Conservation (phyloP, 2,888 invertebrate genomes). For the Eudasyphora cyanicolor region DNA sequence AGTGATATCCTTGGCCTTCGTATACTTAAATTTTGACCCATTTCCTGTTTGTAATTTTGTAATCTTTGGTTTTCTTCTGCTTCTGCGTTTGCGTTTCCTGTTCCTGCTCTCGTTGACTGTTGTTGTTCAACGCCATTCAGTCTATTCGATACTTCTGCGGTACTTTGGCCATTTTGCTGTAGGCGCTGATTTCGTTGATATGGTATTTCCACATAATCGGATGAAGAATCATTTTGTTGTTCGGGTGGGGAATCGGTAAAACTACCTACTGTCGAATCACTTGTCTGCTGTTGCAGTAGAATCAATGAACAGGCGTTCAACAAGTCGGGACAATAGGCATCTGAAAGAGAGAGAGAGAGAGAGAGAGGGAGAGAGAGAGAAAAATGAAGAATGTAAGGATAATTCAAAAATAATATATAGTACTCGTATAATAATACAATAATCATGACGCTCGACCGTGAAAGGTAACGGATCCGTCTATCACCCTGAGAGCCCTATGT, state of each 20-base stretch:
- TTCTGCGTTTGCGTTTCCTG: constrained; percentile 34
- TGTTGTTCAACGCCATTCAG: constrained; percentile 49
- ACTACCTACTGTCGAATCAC: constrained; percentile 75
- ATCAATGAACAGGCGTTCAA: constrained; percentile 78
- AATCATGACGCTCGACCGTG: too few species aligned
- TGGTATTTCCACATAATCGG: constrained; percentile 78
- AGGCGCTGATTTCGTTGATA: constrained; percentile 21
- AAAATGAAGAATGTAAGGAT: background rate
- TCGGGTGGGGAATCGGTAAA: constrained; percentile 73
- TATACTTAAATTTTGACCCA: constrained; percentile 82
- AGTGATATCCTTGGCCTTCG: constrained; percentile 85
- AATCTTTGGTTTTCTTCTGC: constrained; percentile 70
- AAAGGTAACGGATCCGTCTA: too few species aligned
- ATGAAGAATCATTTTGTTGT: constrained; percentile 63
- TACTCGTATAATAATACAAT: too few species aligned
- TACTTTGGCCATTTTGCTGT: constrained; percentile 51
- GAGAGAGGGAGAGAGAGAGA: background rate
- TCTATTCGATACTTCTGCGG: constrained; percentile 61
- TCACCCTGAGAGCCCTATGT: too few species aligned
- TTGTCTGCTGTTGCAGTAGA: constrained; percentile 73
- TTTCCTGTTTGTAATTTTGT: constrained; percentile 71
- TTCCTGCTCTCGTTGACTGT: background rate
- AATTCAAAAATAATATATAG: background rate
- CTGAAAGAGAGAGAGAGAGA: constrained; percentile 65
- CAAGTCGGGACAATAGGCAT: constrained; percentile 78